Conservation (phyloP, 2,113 vertebrate genomes). For the Callorhinus ursinus region DNA sequence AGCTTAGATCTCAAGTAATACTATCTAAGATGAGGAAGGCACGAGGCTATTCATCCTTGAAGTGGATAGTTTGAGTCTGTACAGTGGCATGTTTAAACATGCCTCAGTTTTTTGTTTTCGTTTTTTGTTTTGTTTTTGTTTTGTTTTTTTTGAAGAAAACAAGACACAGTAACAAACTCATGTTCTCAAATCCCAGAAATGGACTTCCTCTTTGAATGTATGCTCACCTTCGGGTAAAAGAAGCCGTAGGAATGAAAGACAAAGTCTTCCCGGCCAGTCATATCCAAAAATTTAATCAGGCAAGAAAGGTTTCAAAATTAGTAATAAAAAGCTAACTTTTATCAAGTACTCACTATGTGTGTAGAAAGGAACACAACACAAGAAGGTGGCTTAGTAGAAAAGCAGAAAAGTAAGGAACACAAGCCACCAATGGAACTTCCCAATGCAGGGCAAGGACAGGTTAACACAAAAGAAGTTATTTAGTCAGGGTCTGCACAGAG, state of each 20-base stretch:
- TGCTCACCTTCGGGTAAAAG: neutral
- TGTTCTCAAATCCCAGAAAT: neutral
- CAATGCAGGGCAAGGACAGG: neutral
- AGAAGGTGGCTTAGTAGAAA: neutral
- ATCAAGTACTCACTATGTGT: neutral
- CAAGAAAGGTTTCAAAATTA: neutral
- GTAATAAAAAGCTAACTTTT: neutral
- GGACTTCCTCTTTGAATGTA: neutral
- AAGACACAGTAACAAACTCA: neutral
- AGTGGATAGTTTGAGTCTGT: neutral
- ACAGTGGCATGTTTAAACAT: neutral
- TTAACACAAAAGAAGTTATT: neutral
- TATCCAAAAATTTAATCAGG: neutral
- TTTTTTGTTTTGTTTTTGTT: neutral
- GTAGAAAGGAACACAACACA: neutral
- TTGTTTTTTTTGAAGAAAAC: neutral
- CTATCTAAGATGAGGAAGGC: neutral
- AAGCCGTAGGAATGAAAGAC: neutral
- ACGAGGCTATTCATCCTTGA: neutral
- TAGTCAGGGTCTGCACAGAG: neutral
- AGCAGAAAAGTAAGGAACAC: neutral
- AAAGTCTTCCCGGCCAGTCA: neutral
- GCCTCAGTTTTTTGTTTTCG: neutral
- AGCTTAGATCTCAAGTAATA: neutral
- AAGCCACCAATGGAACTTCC: neutral